A percentile compares a stretch with the other conserved stretches of the same genome.
Evolutionary conservation across 2,888 invertebrate genomes (phyloP).

Genomic region (Morpho deidamia): DNA sequence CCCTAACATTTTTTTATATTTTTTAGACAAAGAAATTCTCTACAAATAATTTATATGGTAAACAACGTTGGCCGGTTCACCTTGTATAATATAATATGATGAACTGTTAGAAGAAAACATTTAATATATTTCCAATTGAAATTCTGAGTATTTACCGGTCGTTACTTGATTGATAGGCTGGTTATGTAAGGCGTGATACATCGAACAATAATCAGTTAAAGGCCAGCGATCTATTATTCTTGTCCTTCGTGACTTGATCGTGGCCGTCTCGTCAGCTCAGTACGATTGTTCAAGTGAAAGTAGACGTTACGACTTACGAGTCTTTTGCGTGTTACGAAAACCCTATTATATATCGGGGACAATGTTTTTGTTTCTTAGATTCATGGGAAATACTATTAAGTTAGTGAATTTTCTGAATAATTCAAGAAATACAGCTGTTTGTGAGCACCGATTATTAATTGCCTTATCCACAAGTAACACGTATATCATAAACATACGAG

Average conservation of each 20-base stretch:
- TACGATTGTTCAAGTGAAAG: conserved; percentile 70
- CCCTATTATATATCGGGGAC: conserved; percentile 36
- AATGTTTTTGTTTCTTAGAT: conserved; percentile 27
- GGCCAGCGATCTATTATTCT: conserved; percentile 20
- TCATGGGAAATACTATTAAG: conserved; percentile 15
- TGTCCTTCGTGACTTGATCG: conserved; percentile 56
- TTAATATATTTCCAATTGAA: no score
- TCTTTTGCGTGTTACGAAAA: conserved; percentile 61
- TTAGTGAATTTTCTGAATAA: neutral
- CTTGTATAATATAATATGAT: no score
- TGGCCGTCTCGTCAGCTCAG: conserved; percentile 40
- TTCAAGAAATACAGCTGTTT: neutral
- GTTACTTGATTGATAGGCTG: neutral
- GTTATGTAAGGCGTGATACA: conserved; percentile 11
- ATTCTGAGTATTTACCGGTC: neutral
- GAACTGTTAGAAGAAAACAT: no score
- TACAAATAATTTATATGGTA: no score
- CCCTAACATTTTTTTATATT: no score
- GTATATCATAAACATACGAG: no score
- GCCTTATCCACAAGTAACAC: no score
- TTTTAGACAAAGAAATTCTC: no score
- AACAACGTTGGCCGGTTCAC: no score
- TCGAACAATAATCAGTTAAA: conserved; percentile 12
- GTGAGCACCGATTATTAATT: neutral
- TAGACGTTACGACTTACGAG: conserved; percentile 57